Evolutionary conservation across 2,888 invertebrate species (phyloP).

Genomic region (Agriopis aurantiaria): DNA sequence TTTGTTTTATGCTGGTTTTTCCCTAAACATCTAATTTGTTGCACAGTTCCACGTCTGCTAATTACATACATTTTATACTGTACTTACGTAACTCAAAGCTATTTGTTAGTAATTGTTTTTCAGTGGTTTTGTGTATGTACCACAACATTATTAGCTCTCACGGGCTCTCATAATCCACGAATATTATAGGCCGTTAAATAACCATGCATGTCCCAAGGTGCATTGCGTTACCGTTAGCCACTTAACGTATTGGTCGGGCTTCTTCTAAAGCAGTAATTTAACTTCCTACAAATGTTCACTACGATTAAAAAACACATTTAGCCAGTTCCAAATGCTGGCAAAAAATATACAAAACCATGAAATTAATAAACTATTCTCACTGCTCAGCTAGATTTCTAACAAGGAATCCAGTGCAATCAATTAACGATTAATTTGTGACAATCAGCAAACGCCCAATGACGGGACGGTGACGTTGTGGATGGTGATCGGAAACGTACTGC

Average conservation of each 20-base stretch:
- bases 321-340: neutral
- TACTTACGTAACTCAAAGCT: neutral
- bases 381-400: no score
- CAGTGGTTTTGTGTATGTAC: neutral
- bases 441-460: neutral
- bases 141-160: conserved; percentile 7
- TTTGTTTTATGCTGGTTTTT: conserved; percentile 5
- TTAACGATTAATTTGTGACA: neutral
- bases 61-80: conserved; percentile 1
- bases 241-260: conserved; percentile 27
- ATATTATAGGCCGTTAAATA: conserved; percentile 28
- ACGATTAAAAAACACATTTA: neutral
- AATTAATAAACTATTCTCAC: neutral
- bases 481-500: neutral
- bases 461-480: neutral
- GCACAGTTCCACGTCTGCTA: neutral
- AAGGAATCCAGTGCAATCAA: no score
- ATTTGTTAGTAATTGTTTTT: neutral
- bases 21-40: conserved; percentile 4
- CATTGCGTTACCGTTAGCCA: conserved; percentile 43
- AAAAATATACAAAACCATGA: neutral
- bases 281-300: neutral
- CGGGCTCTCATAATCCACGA: conserved; percentile 8
- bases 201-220: conserved; percentile 27
- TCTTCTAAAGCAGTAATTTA: conserved; percentile 10